Evolutionary conservation across 2,888 invertebrate species (phyloP).

Genomic region (Leptura quadrifasciata): DNA sequence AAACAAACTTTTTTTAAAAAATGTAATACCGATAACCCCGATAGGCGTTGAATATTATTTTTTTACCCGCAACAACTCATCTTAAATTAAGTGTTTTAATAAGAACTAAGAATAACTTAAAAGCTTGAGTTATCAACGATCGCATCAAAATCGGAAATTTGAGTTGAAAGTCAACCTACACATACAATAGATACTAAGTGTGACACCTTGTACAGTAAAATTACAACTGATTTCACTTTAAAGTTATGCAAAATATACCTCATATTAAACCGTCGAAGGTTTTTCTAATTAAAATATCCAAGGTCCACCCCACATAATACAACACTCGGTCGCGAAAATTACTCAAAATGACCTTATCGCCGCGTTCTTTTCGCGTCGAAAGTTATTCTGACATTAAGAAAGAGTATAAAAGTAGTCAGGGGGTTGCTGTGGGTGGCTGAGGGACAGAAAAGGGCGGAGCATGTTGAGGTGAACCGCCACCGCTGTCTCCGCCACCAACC

Average conservation of each 20-base stretch:
- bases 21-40: too few species aligned
- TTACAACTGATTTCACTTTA: background rate
- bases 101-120: too few species aligned
- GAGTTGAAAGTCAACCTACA: background rate
- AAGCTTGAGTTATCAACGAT: background rate
- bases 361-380: conserved; percentile 72
- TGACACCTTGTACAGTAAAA: conserved; percentile 15
- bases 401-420: conserved; percentile 72
- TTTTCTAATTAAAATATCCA: conserved; percentile 14
- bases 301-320: conserved; percentile 43
- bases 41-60: too few species aligned
- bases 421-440: conserved; percentile 66
- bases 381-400: conserved; percentile 74
- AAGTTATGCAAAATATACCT: conserved; percentile 32
- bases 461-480: conserved; percentile 75
- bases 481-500: conserved; percentile 74
- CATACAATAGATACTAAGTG: background rate
- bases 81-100: too few species aligned
- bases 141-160: background rate
- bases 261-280: background rate
- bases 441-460: conserved; percentile 72
- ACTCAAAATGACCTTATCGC: conserved; percentile 54
- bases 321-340: conserved; percentile 53
- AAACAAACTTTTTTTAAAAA: too few species aligned
- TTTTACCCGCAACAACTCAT: too few species aligned